Evolutionary conservation across 2,888 invertebrate genomes (phyloP), one percentile per base, ranked within the genome.

Genomic region (Nephrotoma flavescens): DNA sequence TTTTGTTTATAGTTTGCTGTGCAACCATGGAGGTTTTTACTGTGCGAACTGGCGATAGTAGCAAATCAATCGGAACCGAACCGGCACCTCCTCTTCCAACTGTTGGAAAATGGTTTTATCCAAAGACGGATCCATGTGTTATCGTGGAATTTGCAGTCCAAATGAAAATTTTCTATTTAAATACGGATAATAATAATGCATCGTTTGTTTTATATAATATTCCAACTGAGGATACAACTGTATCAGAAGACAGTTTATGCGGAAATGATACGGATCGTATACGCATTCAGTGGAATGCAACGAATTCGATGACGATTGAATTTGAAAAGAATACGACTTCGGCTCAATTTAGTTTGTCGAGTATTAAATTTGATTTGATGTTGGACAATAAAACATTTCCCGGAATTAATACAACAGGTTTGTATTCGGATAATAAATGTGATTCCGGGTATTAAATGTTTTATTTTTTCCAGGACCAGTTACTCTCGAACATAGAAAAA

Each of bases 91-190:
- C 41, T 41, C 19, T 45, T 84, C 92, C 92, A 7, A 88, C 89
- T 83, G 89, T 91, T 86, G 93, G 93, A 71, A 92, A 90, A 87
- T 94, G 94, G 94, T 88, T 90, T 86, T 90, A 89, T 86, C 19
- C 42, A 44, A 44, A 85, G 19, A 89, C 90, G 12, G 91, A 92
- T 83, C 93, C 94, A 6, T 96, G 96, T 89, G 93, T 96, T 42
- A 89, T 95, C 86, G 90, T 94, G 6, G 92, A 94, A 90, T 94
- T 96, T 92, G 94, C 95, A 0, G 93, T 94, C 5, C 93, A 94
- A 89, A 91, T 96, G 87, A 94, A 94, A 88, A 90, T 96, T 86
- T 90, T 90, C n/a, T 92, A 91, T 87, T 89, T 89, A 88, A 90
- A 89, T 41, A 90, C 89, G 88, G 90, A 91, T 91, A 87, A 88